Evolutionary conservation across 2,113 vertebrate species (phyloP).

Genomic region (Hippocampus mohnikei): DNA sequence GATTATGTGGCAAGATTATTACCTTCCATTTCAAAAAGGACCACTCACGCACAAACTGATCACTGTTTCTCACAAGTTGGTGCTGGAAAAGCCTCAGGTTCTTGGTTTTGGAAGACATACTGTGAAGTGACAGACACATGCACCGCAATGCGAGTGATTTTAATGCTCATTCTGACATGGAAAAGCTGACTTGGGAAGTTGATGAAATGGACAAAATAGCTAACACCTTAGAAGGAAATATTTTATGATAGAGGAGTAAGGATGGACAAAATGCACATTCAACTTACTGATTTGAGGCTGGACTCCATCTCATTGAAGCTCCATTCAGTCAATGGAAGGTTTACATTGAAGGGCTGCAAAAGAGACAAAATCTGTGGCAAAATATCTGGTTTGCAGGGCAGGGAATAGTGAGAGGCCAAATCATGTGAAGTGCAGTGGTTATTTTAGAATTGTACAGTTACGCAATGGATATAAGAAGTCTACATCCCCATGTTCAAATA

Average conservation of each 20-base stretch:
- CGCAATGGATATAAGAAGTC: too few relatives aligned
- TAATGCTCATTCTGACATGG: not conserved
- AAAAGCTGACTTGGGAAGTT: not conserved
- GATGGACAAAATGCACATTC: not conserved
- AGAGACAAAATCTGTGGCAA: not conserved
- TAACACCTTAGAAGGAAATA: too few relatives aligned
- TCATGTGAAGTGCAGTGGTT: not conserved
- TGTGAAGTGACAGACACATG: constrained; percentile 35
- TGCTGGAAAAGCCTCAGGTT: constrained; percentile 60
- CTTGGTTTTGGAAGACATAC: constrained; percentile 76
- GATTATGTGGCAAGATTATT: constrained; percentile 7
- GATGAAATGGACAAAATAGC: not conserved
- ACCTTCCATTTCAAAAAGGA: constrained; percentile 36
- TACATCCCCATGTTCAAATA: too few relatives aligned
- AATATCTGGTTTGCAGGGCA: not conserved
- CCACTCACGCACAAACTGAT: constrained; percentile 25
- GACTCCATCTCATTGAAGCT: constrained; percentile 83
- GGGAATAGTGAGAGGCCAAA: not conserved
- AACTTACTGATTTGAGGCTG: constrained; percentile 83
- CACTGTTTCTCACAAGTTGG: constrained; percentile 70
- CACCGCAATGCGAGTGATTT: constrained; percentile 1
- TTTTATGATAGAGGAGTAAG: not conserved
- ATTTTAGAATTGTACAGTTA: too few relatives aligned
- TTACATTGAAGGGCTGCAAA: constrained; percentile 79
- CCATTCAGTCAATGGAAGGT: constrained; percentile 81